These are phyloP conservation scores for Trichogramma pretiosum DNA, from an alignment of 1,140 invertebrate genomes.

Conservation along the genomic window DNA sequence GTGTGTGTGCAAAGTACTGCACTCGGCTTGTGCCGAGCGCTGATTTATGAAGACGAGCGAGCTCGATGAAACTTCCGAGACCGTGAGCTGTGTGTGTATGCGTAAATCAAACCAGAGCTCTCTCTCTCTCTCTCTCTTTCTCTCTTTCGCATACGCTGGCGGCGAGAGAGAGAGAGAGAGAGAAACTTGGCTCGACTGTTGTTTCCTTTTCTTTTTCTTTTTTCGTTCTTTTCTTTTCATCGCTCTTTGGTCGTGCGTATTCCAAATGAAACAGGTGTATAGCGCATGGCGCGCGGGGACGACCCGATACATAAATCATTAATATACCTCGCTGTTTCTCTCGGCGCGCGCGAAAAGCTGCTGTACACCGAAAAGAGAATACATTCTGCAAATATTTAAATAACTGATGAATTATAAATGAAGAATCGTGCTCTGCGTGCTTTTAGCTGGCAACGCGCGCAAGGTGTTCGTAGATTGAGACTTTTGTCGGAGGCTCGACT, in stretches of 20 bases:
- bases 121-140: background rate
- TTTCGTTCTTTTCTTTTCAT: too few relatives aligned
- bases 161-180: too few relatives aligned
- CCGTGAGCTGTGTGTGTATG: too few relatives aligned
- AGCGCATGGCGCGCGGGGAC: background rate
- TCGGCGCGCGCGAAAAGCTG: background rate
- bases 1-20: background rate
- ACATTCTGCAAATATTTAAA: constrained; percentile 4
- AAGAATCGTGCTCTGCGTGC: too few relatives aligned
- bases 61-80: constrained; percentile 20
- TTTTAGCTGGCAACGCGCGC: too few relatives aligned
- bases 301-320: constrained; percentile 7
- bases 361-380: background rate
- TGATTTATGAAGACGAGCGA: constrained; percentile 19
- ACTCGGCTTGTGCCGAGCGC: background rate
- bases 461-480: too few relatives aligned
- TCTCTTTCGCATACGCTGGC: too few relatives aligned
- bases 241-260: too few relatives aligned
- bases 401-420: background rate
- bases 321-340: background rate
- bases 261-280: too few relatives aligned
- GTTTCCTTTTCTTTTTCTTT: too few relatives aligned
- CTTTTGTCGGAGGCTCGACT: too few relatives aligned
- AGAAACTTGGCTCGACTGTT: too few relatives aligned
- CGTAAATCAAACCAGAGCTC: background rate